Percentiles rank a stretch among this genome's conserved stretches.
These are phyloP conservation scores for Drosophila infuscata DNA, from an alignment of 2,888 invertebrate species.

Conservation along the genomic window DNA sequence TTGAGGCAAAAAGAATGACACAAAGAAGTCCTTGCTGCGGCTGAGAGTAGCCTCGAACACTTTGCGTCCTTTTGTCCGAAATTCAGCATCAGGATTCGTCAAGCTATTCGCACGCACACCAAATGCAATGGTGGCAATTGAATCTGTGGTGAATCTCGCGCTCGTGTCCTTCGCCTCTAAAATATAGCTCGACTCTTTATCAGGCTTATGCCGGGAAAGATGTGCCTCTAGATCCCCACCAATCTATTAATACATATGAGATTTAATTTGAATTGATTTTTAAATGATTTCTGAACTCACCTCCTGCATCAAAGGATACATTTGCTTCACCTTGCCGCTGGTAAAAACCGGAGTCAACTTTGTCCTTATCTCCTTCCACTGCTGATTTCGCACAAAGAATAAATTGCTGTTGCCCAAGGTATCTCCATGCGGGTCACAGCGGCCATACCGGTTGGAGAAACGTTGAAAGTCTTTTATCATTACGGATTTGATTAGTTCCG, in stretches of 20 bases:
- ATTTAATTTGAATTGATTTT: not conserved
- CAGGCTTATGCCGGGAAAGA: slow-evolving; percentile 38
- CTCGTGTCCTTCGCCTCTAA: slow-evolving; percentile 80
- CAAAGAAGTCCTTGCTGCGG: slow-evolving; percentile 69
- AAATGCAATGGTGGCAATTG: slow-evolving; percentile 83
- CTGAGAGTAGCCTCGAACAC: slow-evolving; percentile 69
- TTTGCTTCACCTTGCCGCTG: slow-evolving; percentile 84
- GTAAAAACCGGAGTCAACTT: slow-evolving; percentile 86
- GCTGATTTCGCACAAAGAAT: slow-evolving; percentile 84
- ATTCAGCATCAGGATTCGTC: slow-evolving; percentile 80
- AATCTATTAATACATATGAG: slow-evolving; percentile 54
- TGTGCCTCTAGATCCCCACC: slow-evolving; percentile 70
- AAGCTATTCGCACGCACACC: slow-evolving; percentile 82
- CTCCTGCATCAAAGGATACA: slow-evolving; percentile 83
- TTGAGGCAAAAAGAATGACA: slow-evolving; percentile 82
- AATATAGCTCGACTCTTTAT: slow-evolving; percentile 33
- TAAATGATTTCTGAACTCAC: slow-evolving; percentile 45
- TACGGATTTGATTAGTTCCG: slow-evolving; percentile 85
- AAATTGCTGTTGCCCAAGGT: slow-evolving; percentile 84
- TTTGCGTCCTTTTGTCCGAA: slow-evolving; percentile 75
- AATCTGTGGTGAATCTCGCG: slow-evolving; percentile 81
- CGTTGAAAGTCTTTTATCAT: slow-evolving; percentile 85
- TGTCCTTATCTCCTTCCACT: slow-evolving; percentile 85
- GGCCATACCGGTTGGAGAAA: slow-evolving; percentile 81
- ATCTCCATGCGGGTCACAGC: slow-evolving; percentile 82